Base-by-base conservation (phyloP, 2,113 vertebrate species). In the Recurvirostra avosetta region DNA sequence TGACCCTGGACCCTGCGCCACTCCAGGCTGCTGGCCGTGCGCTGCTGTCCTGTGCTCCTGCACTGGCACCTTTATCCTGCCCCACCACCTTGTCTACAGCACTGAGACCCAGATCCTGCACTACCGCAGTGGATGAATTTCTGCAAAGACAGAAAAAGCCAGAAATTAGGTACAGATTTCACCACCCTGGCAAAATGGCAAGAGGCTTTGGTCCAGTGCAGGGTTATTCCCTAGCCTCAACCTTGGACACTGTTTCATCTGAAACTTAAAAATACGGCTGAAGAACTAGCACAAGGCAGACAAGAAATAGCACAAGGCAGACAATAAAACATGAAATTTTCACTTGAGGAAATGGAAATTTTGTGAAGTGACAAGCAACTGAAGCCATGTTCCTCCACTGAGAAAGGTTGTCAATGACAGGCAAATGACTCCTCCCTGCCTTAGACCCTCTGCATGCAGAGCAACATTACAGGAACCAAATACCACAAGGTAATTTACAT, bases 21-120 rank as follows among this genome's bases (percentile, higher is more conserved):
- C 21, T 6, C 16, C 25, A 40, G 66, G 74, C 61, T n/a, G 55
- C 30, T 1, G 1, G 67, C 59, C 2, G 0, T 8, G 16, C 2
- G 1, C 62, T 38, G 75, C 21, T 38, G 5, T 45, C 12, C 52
- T 5, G 0, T 20, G 32, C 19, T 70, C 50, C 43, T 20, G 53
- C 19, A 6, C 2, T 6, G 59, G 21, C 53, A 34, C 61, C 45
- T 61, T 25, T 5, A 11, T 52, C 55, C 67, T 45, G n/a, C 26
- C 43, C 49, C 61, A 15, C 18, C 15, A 3, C 38, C 67, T 50
- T 11, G 25, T 36, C 70, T 50, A 50, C 7, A 8, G 34, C 2
- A 26, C 85, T 5, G 26, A 85, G 79, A 41, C 30, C 45, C 45
- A 12, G 30, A 27, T 12, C 38, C 62, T 52, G 38, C 19, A 15